Evolutionary conservation across 2,113 vertebrate genomes (phyloP), one percentile per base, ranked within the genome.

Genomic region (Lampris incognitus): DNA sequence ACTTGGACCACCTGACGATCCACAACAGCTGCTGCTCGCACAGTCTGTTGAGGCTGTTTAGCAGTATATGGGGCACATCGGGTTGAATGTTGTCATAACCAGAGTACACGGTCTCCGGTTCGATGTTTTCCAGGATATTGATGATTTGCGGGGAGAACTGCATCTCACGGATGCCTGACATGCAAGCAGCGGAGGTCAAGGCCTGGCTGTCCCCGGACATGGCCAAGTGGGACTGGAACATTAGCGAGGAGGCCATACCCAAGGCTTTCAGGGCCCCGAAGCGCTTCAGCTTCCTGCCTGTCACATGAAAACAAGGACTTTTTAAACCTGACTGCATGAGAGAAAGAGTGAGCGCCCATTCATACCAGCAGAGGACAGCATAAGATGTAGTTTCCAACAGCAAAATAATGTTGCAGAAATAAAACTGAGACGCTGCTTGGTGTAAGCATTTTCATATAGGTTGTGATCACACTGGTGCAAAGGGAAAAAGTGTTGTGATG

Each of bases 1-100:
- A 94, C 85, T 99, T 99, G 84, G 98, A 98, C 98, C 98, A 99
- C 85, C 96, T 97, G 79, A 99, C 97, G 13, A 99, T 98, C 88
- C 96, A 96, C 70, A 99, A 93, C 80, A 99, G 96, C 75, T 99
- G 98, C 72, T 95, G 96, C 88, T 99, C 98, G 40, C 97, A 97
- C 64, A 99, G 94, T 40, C 94, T 89, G 87, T 99, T 99, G 59
- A 99, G 95, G 88, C 97, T 97, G 51, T 93, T 98, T 85, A 99
- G 94, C 81, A 99, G 92, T 36, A 96, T 86, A 83, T 97, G 95
- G 57, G 97, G 94, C 6, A 94, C 92, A 41, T 98, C 95, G 0
- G 95, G 90, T 78, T 96, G 97, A 10, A 90, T 89, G 89, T 92
- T 96, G 93, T 99, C 97, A 9, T 95, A 94, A 9, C 96, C 97